Conservation (phyloP, 2,888 invertebrate genomes). For the Hesperia comma region DNA sequence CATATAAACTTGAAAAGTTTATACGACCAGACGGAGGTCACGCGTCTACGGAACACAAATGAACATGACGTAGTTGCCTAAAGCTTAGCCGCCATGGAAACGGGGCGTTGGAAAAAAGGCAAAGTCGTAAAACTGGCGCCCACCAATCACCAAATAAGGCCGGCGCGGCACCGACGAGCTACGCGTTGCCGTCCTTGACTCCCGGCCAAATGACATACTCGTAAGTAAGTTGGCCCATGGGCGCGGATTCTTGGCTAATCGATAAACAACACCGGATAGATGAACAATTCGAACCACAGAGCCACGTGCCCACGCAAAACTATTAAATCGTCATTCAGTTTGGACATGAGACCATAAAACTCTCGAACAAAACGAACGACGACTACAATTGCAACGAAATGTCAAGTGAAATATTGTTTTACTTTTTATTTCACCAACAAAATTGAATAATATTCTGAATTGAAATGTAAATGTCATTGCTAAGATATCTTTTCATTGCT, state of each 20-base stretch:
- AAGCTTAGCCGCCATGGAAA: constrained; percentile 73
- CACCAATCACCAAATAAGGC: constrained; percentile 83
- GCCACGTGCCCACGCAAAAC: constrained; percentile 70
- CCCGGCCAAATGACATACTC: constrained; percentile 79
- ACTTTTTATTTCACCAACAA: constrained; percentile 33
- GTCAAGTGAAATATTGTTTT: constrained; percentile 36
- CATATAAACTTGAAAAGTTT: constrained; percentile 42
- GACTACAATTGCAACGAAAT: constrained; percentile 34
- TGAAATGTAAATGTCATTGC: constrained; percentile 32
- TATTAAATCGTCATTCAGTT: constrained; percentile 67
- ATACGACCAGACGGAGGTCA: constrained; percentile 51
- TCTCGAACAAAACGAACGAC: constrained; percentile 35
- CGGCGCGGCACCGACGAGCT: constrained; percentile 69
- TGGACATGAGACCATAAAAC: constrained; percentile 67
- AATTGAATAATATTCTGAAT: constrained; percentile 34
- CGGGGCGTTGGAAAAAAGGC: constrained; percentile 78
- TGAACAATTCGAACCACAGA: constrained; percentile 65
- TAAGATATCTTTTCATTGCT: constrained; percentile 23
- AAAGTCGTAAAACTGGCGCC: constrained; percentile 83
- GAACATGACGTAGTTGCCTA: constrained; percentile 61
- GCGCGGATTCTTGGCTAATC: constrained; percentile 81
- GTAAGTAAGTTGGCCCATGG: constrained; percentile 76
- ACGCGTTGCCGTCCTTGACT: constrained; percentile 79
- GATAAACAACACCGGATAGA: constrained; percentile 77
- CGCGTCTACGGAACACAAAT: constrained; percentile 61